Conservation (phyloP, 2,113 vertebrate species). For the Rutilus rutilus region DNA sequence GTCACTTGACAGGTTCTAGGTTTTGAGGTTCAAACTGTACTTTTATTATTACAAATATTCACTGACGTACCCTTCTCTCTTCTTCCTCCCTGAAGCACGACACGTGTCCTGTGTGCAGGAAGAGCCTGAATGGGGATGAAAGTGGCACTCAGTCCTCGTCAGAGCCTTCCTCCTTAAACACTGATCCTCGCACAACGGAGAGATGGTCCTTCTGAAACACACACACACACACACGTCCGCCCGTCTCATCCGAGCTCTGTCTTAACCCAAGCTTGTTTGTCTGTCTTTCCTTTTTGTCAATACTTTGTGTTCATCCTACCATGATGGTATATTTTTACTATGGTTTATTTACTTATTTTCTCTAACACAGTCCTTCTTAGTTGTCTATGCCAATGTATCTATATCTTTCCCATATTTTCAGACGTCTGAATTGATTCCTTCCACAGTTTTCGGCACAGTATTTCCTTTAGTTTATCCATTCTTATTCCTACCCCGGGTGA, state of each 20-base stretch:
- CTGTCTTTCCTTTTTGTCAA: constrained; percentile 37
- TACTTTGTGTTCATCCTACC: background rate
- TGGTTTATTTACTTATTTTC: constrained; percentile 48
- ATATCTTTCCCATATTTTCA: background rate
- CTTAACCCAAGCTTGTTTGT: constrained; percentile 60
- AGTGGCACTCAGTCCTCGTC: constrained; percentile 79
- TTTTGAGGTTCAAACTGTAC: too few relatives aligned
- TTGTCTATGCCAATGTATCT: constrained; percentile 11
- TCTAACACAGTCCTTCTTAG: constrained; percentile 8
- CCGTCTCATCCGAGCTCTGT: constrained; percentile 53
- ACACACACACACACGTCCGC: constrained; percentile 32
- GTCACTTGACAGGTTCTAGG: background rate
- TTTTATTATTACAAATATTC: background rate
- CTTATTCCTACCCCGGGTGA: background rate
- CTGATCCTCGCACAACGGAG: constrained; percentile 84
- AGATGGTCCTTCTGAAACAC: constrained; percentile 92
- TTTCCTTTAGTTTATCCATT: background rate
- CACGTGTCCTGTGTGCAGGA: constrained; percentile 96
- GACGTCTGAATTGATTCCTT: background rate
- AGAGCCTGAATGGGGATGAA: constrained; percentile 92
- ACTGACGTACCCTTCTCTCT: background rate
- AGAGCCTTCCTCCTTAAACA: constrained; percentile 79
- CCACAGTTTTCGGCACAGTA: background rate
- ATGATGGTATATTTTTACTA: constrained; percentile 44
- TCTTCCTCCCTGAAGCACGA: constrained; percentile 82